These are phyloP conservation scores for Dreissena polymorpha DNA, from an alignment of 1,140 invertebrate genomes.

Conservation along the genomic window DNA sequence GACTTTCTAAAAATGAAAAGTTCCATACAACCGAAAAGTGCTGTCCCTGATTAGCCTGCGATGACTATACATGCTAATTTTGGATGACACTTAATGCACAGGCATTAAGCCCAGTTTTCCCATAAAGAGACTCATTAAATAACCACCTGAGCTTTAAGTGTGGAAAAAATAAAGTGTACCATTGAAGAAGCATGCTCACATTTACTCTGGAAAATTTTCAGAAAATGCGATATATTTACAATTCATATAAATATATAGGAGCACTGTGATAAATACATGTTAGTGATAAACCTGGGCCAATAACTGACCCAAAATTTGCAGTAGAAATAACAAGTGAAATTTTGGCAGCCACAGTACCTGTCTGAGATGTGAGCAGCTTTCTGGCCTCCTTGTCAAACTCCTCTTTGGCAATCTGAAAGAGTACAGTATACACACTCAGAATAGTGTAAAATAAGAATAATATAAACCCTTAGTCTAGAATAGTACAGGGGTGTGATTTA, in stretches of 20 bases:
- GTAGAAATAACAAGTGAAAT: no score
- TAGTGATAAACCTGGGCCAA: background rate
- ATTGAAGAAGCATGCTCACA: background rate
- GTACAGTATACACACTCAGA: background rate
- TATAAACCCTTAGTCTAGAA: background rate
- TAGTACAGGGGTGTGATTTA: background rate
- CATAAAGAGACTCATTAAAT: no score
- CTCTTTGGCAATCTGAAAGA: slow-evolving; percentile 85
- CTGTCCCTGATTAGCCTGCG: no score
- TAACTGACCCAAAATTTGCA: no score
- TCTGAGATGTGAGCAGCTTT: slow-evolving; percentile 85
- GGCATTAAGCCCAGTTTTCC: background rate
- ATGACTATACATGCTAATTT: no score
- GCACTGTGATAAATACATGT: background rate
- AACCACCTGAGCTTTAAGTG: no score
- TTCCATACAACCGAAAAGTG: no score
- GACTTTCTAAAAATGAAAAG: no score
- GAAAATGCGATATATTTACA: background rate
- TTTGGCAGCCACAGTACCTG: no score
- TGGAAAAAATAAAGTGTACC: background rate
- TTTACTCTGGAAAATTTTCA: background rate
- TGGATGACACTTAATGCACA: no score
- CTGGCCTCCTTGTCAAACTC: slow-evolving; percentile 89
- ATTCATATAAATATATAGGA: background rate
- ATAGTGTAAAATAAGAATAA: background rate